A percentile compares a stretch with the other conserved stretches of the same genome.
phyloP scores from a whole-genome alignment of 2,113 vertebrate genomes.

The Zosterops lateralis region DNA sequence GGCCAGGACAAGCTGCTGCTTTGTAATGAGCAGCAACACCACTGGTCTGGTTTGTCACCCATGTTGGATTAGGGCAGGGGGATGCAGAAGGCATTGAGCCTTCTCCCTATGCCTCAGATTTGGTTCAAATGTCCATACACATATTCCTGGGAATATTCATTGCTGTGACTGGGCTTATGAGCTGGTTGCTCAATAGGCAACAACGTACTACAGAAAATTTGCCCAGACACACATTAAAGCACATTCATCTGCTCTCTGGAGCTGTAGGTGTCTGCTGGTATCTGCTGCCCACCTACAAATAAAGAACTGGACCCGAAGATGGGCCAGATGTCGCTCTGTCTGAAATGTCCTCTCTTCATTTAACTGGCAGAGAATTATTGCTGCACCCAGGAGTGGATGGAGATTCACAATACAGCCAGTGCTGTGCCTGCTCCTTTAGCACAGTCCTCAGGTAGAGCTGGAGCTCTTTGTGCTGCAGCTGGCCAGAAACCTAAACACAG shows the following conservation, averaged over 20 bases:
- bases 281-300: neutral
- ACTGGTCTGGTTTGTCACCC: neutral
- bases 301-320: neutral
- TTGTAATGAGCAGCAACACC: fast-evolving
- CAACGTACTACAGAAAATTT: neutral
- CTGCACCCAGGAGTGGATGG: neutral
- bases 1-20: neutral
- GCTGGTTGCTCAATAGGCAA: neutral
- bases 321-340: neutral
- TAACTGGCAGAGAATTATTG: neutral
- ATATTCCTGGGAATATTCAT: neutral
- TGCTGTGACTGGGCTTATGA: fast-evolving
- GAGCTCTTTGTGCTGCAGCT: neutral
- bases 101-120: neutral
- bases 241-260: neutral
- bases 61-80: neutral
- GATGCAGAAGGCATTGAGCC: neutral
- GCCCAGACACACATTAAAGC: neutral
- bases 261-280: neutral
- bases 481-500: neutral
- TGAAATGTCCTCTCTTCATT: neutral
- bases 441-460: fast-evolving
- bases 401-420: neutral
- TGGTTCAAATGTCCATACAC: neutral
- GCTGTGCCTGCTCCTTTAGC: neutral